Conservation (phyloP, 1,140 invertebrate species). For the Neuroterus valhalla region DNA sequence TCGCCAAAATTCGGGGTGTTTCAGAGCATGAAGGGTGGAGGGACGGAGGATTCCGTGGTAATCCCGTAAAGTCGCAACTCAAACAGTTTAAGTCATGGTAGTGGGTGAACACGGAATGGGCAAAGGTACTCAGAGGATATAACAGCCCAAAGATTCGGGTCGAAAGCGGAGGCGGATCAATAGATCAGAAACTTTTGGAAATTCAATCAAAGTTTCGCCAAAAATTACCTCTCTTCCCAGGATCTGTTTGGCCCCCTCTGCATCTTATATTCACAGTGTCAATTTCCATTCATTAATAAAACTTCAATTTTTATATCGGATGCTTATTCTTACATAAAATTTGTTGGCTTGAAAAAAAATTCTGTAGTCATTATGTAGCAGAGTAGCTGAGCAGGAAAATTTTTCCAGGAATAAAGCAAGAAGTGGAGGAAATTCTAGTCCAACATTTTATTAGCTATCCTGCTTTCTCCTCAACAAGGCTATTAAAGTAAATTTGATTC, state of each 20-base stretch:
- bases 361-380: too few relatives aligned
- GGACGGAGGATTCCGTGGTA: slow-evolving; percentile 62
- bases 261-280: background rate
- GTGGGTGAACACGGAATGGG: slow-evolving; percentile 45
- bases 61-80: slow-evolving; percentile 71
- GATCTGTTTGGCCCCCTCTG: background rate
- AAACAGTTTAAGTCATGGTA: slow-evolving; percentile 70
- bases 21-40: slow-evolving; percentile 42
- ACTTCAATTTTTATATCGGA: too few relatives aligned
- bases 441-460: too few relatives aligned
- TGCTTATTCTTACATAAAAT: too few relatives aligned
- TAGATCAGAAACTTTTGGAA: slow-evolving; percentile 50
- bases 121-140: slow-evolving; percentile 52
- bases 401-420: too few relatives aligned
- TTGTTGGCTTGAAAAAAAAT: too few relatives aligned
- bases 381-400: too few relatives aligned
- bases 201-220: slow-evolving; percentile 52
- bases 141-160: slow-evolving; percentile 59
- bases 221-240: background rate
- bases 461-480: too few relatives aligned
- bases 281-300: too few relatives aligned
- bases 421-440: too few relatives aligned
- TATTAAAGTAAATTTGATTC: background rate
- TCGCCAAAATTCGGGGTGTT: slow-evolving; percentile 50
- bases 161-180: slow-evolving; percentile 46